Percentiles rank a stretch among this genome's conserved stretches.
These are phyloP conservation scores for Hydrophis major DNA, from an alignment of 2,797 vertebrate genomes.

Conservation along the genomic window DNA sequence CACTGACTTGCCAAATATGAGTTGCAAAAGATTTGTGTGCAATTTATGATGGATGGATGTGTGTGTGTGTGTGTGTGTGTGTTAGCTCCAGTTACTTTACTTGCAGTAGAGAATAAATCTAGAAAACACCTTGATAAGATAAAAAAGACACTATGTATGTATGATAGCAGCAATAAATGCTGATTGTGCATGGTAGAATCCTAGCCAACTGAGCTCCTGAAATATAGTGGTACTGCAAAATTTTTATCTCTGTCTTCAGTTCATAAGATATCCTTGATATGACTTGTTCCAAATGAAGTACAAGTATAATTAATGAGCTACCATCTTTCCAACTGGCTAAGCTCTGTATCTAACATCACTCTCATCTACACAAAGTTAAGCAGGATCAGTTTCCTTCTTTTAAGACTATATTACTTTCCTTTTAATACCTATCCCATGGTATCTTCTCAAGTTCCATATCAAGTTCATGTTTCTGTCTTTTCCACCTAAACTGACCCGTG, in stretches of 20 bases:
- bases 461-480: conserved; percentile 30
- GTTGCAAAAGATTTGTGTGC: not conserved
- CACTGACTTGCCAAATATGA: not conserved
- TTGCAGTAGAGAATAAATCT: not conserved
- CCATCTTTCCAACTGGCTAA: not conserved
- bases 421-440: not conserved
- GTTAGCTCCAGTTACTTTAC: not conserved
- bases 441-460: conserved; percentile 5
- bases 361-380: not conserved
- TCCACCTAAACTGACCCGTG: not conserved
- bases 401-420: conserved; percentile 9
- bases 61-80: not conserved
- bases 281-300: not conserved
- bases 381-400: conserved; percentile 11
- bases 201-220: not conserved
- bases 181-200: not conserved
- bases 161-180: not conserved
- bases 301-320: rapidly evolving
- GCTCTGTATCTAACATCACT: not conserved
- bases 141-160: not conserved
- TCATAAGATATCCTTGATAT: not conserved
- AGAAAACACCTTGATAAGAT: not conserved
- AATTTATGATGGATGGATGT: not conserved
- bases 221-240: not conserved
- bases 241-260: not conserved